These are phyloP conservation scores for Phalacrocorax carbo DNA, from an alignment of 2,113 vertebrate species.

Conservation along the genomic window DNA sequence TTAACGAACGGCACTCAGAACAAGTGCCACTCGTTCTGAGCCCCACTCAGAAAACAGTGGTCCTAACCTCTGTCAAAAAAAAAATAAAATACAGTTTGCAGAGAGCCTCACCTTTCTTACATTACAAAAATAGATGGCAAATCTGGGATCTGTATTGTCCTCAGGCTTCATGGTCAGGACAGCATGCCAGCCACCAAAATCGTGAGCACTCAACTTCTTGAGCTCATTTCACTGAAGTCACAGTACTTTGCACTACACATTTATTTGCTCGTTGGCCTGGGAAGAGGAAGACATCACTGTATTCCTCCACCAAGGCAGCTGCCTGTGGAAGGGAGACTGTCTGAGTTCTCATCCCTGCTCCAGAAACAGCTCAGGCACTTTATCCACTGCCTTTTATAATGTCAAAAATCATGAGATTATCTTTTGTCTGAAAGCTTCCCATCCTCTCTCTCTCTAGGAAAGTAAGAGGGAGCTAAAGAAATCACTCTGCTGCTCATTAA, in stretches of 20 bases:
- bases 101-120: not conserved
- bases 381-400: not conserved
- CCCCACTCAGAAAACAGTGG: not conserved
- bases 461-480: not conserved
- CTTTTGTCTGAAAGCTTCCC: not conserved
- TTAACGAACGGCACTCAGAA: not conserved
- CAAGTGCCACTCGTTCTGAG: too few relatives aligned
- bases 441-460: slow-evolving; percentile 42
- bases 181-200: not conserved
- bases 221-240: not conserved
- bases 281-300: not conserved
- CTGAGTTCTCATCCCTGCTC: not conserved
- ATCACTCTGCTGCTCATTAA: not conserved
- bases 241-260: not conserved
- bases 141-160: not conserved
- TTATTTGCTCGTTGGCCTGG: not conserved
- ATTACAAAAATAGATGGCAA: not conserved
- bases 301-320: not conserved
- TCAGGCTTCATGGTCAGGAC: not conserved
- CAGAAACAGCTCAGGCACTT: not conserved
- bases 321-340: not conserved
- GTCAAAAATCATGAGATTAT: not conserved
- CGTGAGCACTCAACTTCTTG: not conserved
- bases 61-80: not conserved
- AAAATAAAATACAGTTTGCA: not conserved